A percentile compares a stretch with the other conserved stretches of the same genome.
Evolutionary conservation across 2,113 vertebrate species (phyloP).

Genomic region (Bufo gargarizans): DNA sequence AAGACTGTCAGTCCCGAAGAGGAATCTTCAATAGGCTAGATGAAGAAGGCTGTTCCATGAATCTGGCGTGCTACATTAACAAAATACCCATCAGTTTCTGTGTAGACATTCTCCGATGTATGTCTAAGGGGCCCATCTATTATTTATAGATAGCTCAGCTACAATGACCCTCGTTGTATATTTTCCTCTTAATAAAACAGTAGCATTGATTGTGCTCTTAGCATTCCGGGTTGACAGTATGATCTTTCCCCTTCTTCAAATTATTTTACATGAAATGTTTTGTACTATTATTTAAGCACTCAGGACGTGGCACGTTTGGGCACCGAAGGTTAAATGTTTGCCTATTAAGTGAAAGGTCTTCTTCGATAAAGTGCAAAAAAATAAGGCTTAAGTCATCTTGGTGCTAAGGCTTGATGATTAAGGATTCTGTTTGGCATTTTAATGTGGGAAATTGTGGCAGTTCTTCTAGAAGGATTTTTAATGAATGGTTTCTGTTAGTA

Average conservation of each 20-base stretch:
- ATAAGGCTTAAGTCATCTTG: not conserved
- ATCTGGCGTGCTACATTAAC: not conserved
- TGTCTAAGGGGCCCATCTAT: constrained; percentile 45
- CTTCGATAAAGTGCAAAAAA: not conserved
- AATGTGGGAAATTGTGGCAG: not conserved
- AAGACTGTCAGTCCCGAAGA: not conserved
- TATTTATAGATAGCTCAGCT: constrained; percentile 48
- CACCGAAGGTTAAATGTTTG: not conserved
- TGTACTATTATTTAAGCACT: constrained; percentile 15
- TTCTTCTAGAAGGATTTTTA: not conserved
- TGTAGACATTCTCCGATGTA: constrained; percentile 40
- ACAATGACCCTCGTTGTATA: constrained; percentile 40
- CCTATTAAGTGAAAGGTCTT: constrained; percentile 29
- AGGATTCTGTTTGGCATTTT: not conserved
- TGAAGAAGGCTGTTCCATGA: not conserved
- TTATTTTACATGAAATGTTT: constrained; percentile 35
- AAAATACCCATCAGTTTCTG: constrained; percentile 27
- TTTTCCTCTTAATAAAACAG: constrained; percentile 51
- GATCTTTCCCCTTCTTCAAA: constrained; percentile 1
- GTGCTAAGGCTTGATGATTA: not conserved
- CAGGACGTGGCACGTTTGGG: not conserved
- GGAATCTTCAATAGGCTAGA: not conserved
- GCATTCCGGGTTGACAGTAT: not conserved
- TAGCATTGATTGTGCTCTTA: constrained; percentile 49
- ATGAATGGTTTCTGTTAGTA: not conserved